Evolutionary conservation across 1,140 invertebrate genomes (phyloP).

Genomic region (Lysiphlebus fabarum): DNA sequence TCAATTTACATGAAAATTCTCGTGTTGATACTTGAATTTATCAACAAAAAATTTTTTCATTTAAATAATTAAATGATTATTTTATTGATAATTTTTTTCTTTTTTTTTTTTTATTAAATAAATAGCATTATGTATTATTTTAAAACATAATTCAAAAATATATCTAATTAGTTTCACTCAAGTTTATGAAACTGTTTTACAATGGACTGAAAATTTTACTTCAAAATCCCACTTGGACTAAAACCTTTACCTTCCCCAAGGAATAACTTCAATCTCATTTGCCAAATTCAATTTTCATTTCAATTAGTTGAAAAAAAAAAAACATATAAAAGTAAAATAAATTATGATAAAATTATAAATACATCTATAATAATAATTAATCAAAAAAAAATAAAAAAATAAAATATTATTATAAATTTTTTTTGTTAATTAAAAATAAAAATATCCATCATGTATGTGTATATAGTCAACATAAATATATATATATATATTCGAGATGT

Average conservation of each 20-base stretch:
- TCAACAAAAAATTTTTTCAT: too few species aligned
- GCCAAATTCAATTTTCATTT: too few species aligned
- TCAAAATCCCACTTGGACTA: constrained; percentile 14
- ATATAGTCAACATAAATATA: too few species aligned
- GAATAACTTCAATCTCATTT: constrained; percentile 1
- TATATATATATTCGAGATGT: constrained; percentile 13
- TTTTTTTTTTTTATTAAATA: too few species aligned
- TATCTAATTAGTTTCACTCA: too few species aligned
- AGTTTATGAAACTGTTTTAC: neutral
- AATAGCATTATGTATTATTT: too few species aligned
- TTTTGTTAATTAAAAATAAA: neutral
- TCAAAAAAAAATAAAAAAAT: too few species aligned
- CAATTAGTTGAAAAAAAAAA: constrained; percentile 15
- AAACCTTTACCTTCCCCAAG: neutral
- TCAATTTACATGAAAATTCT: neutral
- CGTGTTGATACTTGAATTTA: constrained; percentile 2
- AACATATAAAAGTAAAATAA: constrained; percentile 4
- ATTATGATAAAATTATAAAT: neutral
- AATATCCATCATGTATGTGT: constrained; percentile 1
- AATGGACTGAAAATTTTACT: neutral
- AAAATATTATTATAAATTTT: neutral
- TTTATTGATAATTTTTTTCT: too few species aligned
- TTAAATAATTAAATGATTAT: too few species aligned
- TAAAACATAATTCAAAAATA: too few species aligned
- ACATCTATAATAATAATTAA: too few species aligned